Conservation (phyloP, 2,888 invertebrate species). For the Amiota communis region DNA sequence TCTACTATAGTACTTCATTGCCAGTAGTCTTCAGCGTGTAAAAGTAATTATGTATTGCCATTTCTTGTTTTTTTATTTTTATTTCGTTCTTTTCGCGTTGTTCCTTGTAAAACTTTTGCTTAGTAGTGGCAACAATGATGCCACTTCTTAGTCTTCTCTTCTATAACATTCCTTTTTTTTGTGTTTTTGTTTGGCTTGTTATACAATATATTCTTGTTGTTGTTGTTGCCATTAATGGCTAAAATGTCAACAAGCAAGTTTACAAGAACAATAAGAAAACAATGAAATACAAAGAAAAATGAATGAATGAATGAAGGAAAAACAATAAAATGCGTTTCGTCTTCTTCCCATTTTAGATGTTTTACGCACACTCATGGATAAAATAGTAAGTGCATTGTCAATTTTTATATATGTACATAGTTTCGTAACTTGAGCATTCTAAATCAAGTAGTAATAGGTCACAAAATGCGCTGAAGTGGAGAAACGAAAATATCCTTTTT, state of each 20-base stretch:
- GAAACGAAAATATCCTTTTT: too few species aligned
- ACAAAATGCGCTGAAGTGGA: too few species aligned
- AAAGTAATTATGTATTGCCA: conserved; percentile 24
- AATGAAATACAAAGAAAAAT: background rate
- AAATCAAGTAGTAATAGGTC: too few species aligned
- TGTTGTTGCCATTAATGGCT: conserved; percentile 13
- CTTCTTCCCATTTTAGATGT: too few species aligned
- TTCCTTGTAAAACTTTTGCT: background rate
- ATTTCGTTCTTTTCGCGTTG: background rate
- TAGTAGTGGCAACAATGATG: too few species aligned
- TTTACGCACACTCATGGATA: too few species aligned
- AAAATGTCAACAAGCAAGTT: conserved; percentile 26
- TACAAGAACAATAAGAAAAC: conserved; percentile 8
- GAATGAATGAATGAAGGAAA: too few species aligned
- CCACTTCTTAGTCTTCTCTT: background rate
- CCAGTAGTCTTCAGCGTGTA: background rate
- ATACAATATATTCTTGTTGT: background rate
- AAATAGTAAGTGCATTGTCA: too few species aligned
- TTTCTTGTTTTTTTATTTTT: background rate
- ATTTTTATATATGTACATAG: too few species aligned
- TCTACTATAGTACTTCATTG: background rate
- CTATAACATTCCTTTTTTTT: conserved; percentile 8
- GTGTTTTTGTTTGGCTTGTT: background rate
- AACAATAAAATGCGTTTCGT: too few species aligned
- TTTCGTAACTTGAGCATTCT: too few species aligned